These are phyloP conservation scores for Hemiscyllium ocellatum DNA, from an alignment of 2,113 vertebrate species.

Conservation along the genomic window DNA sequence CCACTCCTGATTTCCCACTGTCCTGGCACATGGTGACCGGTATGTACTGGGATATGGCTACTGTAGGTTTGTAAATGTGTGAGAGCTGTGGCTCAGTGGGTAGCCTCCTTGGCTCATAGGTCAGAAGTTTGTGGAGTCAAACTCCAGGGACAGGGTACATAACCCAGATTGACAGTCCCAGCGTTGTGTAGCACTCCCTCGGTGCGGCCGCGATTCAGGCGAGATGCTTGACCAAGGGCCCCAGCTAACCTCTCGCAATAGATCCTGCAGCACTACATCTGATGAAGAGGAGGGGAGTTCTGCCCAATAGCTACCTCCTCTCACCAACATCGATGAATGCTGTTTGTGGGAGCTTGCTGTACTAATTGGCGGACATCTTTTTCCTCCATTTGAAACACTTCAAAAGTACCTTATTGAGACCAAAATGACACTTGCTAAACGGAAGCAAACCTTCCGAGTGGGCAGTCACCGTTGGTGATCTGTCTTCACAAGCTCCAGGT, in stretches of 20 bases:
- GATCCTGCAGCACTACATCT: no score
- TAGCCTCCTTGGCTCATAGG: background rate
- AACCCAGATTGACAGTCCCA: background rate
- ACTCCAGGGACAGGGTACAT: no score
- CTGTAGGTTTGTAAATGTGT: background rate
- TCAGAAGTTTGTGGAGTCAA: background rate
- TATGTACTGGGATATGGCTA: no score
- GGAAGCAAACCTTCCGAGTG: background rate
- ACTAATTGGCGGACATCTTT: no score
- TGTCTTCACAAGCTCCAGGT: background rate
- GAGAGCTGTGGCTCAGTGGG: background rate
- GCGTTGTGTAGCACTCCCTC: no score
- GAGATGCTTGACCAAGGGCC: background rate
- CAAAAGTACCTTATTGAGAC: no score
- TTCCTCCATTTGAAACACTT: no score
- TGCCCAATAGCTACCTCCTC: no score
- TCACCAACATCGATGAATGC: no score
- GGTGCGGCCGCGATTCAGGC: background rate
- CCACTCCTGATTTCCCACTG: background rate
- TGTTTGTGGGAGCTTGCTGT: no score
- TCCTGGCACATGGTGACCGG: background rate
- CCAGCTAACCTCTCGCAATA: no score
- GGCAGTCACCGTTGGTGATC: background rate
- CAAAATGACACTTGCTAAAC: no score
- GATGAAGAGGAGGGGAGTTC: background rate